These are phyloP conservation scores for Adoxophyes honmai DNA, from an alignment of 1,140 invertebrate genomes.

Conservation along the genomic window DNA sequence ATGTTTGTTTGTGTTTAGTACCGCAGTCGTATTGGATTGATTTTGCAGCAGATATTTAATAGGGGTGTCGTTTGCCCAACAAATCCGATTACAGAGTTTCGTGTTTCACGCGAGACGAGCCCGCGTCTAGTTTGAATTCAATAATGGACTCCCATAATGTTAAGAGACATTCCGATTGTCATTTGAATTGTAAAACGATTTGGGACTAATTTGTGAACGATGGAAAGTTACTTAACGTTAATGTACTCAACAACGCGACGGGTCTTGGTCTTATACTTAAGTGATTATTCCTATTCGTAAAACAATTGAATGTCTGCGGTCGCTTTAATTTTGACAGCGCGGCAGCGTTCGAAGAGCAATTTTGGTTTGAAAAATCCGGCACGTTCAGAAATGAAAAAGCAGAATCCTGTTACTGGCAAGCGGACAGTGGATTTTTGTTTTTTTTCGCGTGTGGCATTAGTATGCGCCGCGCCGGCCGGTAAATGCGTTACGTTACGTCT, in stretches of 20 bases:
- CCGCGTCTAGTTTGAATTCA: background rate
- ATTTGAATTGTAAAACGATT: conserved; percentile 11
- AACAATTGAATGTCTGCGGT: too few species aligned
- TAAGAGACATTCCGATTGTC: conserved; percentile 5
- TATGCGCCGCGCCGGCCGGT: conserved; percentile 1
- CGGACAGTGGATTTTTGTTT: background rate
- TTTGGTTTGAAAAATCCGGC: too few species aligned
- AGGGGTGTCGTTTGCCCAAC: background rate
- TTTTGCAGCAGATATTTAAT: background rate
- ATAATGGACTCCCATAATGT: background rate
- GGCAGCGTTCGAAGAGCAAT: background rate
- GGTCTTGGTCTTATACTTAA: too few species aligned
- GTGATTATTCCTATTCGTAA: too few species aligned
- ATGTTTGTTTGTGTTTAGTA: background rate
- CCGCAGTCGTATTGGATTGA: background rate
- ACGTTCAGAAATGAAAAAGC: background rate
- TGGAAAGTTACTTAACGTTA: background rate
- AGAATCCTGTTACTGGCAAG: background rate
- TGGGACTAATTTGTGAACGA: background rate
- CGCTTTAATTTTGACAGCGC: too few species aligned
- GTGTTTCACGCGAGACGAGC: background rate
- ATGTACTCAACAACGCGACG: background rate
- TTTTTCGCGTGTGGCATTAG: background rate
- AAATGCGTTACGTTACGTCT: conserved; percentile 22
- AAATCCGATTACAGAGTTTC: conserved; percentile 11